A percentile compares a stretch with the other conserved stretches of the same genome.
Conservation (phyloP, 1,140 invertebrate species). For the Rhagoletis pomonella region DNA sequence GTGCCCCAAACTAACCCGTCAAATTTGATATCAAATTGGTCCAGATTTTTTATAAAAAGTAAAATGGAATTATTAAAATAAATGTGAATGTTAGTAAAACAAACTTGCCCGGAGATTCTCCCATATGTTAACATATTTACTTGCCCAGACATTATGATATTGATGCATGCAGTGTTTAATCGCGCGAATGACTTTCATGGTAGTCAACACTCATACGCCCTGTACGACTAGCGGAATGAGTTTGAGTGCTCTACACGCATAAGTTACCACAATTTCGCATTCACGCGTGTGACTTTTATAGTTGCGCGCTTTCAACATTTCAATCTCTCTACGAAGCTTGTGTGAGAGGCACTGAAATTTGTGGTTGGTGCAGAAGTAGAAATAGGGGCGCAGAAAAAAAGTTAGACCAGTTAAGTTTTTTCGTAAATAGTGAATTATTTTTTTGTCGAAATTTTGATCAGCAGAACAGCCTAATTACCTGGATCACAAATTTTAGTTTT, state of each 20-base stretch:
- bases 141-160: background rate
- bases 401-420: too few species aligned
- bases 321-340: background rate
- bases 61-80: too few species aligned
- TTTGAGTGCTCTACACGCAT: background rate
- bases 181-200: background rate
- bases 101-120: too few species aligned
- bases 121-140: too few species aligned
- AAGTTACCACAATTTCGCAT: background rate
- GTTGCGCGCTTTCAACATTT: background rate
- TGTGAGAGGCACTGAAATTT: background rate
- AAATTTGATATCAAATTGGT: too few species aligned
- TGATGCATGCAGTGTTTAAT: slow-evolving; percentile 6
- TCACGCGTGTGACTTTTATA: background rate
- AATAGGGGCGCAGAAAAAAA: background rate
- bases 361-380: background rate
- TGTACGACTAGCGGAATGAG: background rate
- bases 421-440: too few species aligned
- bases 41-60: too few species aligned
- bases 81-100: too few species aligned
- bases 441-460: too few species aligned
- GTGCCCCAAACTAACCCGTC: too few species aligned
- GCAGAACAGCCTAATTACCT: too few species aligned
- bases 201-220: slow-evolving; percentile 5
- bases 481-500: too few species aligned